Evolutionary conservation across 2,888 invertebrate species (phyloP), one percentile per base, ranked within the genome.

Genomic region (Erebia ligea): DNA sequence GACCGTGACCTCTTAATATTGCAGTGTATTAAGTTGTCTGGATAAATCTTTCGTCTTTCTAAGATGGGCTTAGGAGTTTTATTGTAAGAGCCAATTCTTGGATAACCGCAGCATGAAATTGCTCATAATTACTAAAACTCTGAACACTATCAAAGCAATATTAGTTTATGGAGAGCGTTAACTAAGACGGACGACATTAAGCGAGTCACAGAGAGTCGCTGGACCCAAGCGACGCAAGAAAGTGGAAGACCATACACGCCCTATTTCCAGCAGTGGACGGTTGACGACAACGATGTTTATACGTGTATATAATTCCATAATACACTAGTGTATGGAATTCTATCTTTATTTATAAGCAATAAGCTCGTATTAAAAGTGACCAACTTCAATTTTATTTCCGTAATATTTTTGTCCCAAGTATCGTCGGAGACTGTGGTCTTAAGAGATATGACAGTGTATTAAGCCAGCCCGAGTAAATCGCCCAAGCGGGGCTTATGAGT

Each of bases 41-140:
- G 89, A 91, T 91, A 92, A 93, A 93, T 92, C 91, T 92, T 90
- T 83, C 84, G 80, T 78, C 84, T 34, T 34, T 5, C 34, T 83
- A 86, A 88, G 82, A 84, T 82, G 84, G 88, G 90, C 92, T 93
- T 92, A 92, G 80, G 89, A 91, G 88, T 93, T 93, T 93, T 93
- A 93, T 89, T 92, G 90, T 90, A 78, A 73, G 74, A 77, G 73
- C 75, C 75, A 72, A 72, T 76, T 71, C 68, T 70, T 63, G 65
- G 67, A 73, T 69, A 72, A 73, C 58, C 48, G 57, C 13, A 9
- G 48, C 34, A 45, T 25, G 25, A 58, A 58, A 58, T 58, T 57
- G 17, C 57, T 34, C 17, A 25, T 67, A 67, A 58, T 67, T 58
- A 48, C 48, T 65, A 64, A 48, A 42, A 17, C 59, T 17, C 17